phyloP scores from a whole-genome alignment of 2,113 vertebrate species.

The Dipodomys ordii region DNA sequence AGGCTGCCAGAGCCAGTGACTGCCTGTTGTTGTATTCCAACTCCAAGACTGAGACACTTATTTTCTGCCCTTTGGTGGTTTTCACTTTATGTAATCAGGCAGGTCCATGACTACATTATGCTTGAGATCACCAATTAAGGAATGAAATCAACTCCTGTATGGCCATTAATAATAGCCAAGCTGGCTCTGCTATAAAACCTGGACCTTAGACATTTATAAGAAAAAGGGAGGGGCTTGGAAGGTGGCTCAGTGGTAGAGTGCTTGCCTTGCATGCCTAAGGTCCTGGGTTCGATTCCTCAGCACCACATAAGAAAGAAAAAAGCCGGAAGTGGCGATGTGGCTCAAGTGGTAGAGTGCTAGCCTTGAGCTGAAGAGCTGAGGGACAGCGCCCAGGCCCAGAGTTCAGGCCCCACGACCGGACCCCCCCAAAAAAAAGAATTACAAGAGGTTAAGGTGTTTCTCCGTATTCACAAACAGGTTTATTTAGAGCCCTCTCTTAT shows the following conservation, averaged over 20 bases:
- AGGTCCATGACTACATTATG: neutral
- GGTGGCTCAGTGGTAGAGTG: no score
- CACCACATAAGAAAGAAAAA: no score
- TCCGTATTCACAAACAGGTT: neutral
- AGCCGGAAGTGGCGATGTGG: no score
- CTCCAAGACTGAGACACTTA: neutral
- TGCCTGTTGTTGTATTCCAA: neutral
- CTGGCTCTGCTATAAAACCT: neutral
- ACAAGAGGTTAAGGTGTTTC: neutral
- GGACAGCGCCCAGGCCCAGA: no score
- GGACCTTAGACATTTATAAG: neutral
- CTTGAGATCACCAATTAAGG: neutral
- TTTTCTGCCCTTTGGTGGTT: constrained; percentile 3
- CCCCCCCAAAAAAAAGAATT: neutral
- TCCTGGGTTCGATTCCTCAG: no score
- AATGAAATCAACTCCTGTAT: neutral
- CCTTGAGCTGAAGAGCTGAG: no score
- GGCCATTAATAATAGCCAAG: neutral
- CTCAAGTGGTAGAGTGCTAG: no score
- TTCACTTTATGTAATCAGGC: neutral
- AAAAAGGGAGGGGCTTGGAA: neutral
- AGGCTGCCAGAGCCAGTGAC: neutral
- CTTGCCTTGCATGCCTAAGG: no score
- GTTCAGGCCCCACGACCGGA: no score
- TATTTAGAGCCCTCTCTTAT: neutral